Percentiles rank a stretch among this genome's conserved stretches.
Conservation (phyloP, 2,888 invertebrate species). For the Gnatocerus cornutus region DNA sequence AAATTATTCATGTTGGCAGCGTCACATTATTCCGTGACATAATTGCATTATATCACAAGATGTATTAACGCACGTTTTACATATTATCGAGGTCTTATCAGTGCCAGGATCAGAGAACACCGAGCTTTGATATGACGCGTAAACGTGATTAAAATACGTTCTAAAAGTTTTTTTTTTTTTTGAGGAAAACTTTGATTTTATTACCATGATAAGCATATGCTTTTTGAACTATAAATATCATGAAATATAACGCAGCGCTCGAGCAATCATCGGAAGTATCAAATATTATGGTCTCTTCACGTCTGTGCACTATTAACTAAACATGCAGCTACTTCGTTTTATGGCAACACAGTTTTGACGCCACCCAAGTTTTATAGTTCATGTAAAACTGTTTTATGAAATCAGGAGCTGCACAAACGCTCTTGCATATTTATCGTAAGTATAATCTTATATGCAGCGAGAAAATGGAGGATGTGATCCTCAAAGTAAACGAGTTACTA, state of each 20-base stretch:
- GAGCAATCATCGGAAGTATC: too few species aligned
- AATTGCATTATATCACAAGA: constrained; percentile 18
- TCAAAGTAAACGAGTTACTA: too few species aligned
- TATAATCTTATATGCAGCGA: too few species aligned
- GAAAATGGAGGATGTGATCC: too few species aligned
- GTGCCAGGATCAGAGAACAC: too few species aligned
- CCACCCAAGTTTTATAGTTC: not conserved
- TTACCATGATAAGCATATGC: too few species aligned
- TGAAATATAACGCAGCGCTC: too few species aligned
- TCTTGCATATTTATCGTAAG: not conserved
- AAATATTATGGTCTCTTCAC: too few species aligned
- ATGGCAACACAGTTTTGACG: not conserved
- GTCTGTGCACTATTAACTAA: too few species aligned
- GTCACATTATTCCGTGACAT: constrained; percentile 19
- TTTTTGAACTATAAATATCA: too few species aligned
- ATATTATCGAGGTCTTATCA: constrained; percentile 17
- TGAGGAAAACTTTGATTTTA: too few species aligned
- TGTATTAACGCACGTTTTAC: constrained; percentile 33
- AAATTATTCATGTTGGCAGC: constrained; percentile 14
- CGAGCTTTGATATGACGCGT: constrained; percentile 16
- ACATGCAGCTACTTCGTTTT: not conserved
- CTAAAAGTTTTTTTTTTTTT: too few species aligned
- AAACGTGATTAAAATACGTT: constrained; percentile 11
- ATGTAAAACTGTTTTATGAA: not conserved
- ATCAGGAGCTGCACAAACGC: not conserved